These are phyloP conservation scores for Tanypteryx hageni DNA, from an alignment of 2,888 invertebrate genomes.

Conservation along the genomic window DNA sequence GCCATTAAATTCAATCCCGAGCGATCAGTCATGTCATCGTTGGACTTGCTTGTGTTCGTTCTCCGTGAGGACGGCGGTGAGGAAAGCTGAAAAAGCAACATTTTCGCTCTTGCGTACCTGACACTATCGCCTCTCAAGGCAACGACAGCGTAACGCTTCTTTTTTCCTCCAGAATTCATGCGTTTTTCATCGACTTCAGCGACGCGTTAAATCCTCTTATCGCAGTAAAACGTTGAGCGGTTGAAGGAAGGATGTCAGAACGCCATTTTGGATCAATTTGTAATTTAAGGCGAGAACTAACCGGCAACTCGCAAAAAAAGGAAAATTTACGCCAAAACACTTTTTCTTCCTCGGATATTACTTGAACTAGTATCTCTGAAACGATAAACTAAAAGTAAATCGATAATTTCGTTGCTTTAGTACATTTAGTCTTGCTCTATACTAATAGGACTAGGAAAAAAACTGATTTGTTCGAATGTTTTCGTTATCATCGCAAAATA, in stretches of 20 bases:
- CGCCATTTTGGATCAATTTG: not conserved
- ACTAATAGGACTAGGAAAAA: no score
- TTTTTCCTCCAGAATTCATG: not conserved
- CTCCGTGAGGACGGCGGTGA: not conserved
- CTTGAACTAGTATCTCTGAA: no score
- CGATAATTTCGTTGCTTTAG: no score
- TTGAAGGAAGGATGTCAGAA: not conserved
- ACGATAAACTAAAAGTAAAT: no score
- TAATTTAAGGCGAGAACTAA: not conserved
- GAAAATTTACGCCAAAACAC: not conserved
- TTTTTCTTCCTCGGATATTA: no score
- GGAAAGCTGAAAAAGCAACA: no score
- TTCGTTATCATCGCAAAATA: no score
- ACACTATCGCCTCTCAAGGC: not conserved
- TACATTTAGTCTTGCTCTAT: no score
- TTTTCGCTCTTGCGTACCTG: no score
- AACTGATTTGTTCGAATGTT: no score
- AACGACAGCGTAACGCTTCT: not conserved
- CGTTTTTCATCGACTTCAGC: not conserved
- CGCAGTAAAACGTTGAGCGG: no score
- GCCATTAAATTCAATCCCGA: not conserved
- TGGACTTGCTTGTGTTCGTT: not conserved
- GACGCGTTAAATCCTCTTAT: not conserved
- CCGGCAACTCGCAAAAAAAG: not conserved
- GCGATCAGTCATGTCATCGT: not conserved